A percentile compares a stretch with the other conserved stretches of the same genome.
Evolutionary conservation across 2,797 vertebrate genomes (phyloP).

Genomic region (Borostomias antarcticus): DNA sequence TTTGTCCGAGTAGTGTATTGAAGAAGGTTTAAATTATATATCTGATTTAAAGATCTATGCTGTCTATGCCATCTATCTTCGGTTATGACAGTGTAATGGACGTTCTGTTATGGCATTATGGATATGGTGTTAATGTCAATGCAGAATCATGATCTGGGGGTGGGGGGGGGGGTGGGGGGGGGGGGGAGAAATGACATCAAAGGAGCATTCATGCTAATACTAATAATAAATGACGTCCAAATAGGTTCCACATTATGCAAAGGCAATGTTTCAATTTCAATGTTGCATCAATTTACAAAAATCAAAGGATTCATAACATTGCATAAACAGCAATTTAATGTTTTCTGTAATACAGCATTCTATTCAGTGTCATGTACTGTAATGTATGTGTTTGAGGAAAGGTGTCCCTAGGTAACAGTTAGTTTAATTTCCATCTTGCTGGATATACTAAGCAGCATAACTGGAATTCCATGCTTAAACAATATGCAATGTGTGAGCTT

Average conservation of each 20-base stretch:
- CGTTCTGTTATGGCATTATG: neutral
- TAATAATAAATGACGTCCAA: constrained; percentile 16
- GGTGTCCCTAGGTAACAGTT: constrained; percentile 4
- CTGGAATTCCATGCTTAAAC: neutral
- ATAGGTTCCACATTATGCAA: constrained; percentile 8
- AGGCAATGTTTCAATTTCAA: constrained; percentile 9
- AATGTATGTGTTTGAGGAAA: constrained; percentile 9
- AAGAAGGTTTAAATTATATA: neutral
- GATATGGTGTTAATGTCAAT: constrained; percentile 9
- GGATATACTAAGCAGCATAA: neutral
- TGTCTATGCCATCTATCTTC: neutral
- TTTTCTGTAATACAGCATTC: constrained; percentile 9
- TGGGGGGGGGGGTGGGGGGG: neutral
- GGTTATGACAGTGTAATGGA: constrained; percentile 9
- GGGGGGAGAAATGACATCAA: constrained; percentile 6
- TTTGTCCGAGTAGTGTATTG: no score
- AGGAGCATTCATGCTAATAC: constrained; percentile 16
- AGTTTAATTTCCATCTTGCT: constrained; percentile 9
- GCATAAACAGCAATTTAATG: constrained; percentile 3
- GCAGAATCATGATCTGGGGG: neutral
- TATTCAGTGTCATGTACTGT: no score
- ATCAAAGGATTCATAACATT: constrained; percentile 1
- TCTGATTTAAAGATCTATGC: neutral
- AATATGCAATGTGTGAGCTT: no score
- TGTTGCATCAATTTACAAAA: constrained; percentile 19